Conservation (phyloP, 1,140 invertebrate species). For the Psilanteris sp. region DNA sequence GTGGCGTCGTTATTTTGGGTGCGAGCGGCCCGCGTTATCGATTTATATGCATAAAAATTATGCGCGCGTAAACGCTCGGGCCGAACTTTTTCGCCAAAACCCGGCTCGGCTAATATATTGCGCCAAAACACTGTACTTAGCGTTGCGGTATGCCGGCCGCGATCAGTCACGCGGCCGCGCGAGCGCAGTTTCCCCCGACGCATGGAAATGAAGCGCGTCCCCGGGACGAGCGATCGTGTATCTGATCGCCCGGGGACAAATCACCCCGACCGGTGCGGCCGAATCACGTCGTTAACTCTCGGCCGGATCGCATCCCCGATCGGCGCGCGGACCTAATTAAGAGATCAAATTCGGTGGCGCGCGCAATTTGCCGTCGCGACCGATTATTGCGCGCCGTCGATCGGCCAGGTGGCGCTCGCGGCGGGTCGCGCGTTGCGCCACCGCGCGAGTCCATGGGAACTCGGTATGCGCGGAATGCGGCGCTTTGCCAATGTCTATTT, state of each 20-base stretch:
- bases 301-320: slow-evolving; percentile 35
- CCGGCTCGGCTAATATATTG: slow-evolving; percentile 50
- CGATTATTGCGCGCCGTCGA: too few relatives aligned
- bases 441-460: too few relatives aligned
- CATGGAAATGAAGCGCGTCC: slow-evolving; percentile 32
- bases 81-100: slow-evolving; percentile 27
- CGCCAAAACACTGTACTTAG: slow-evolving; percentile 51
- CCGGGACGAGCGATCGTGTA: slow-evolving; percentile 51
- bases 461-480: too few relatives aligned
- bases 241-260: slow-evolving; percentile 58
- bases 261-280: slow-evolving; percentile 46
- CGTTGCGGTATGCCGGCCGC: slow-evolving; percentile 21
- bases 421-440: too few relatives aligned
- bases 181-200: slow-evolving; percentile 25
- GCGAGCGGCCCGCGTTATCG: slow-evolving; percentile 30
- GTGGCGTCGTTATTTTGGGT: slow-evolving; percentile 42
- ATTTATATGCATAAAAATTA: slow-evolving; percentile 57
- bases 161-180: slow-evolving; percentile 29
- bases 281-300: slow-evolving; percentile 60
- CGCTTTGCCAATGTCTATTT: too few relatives aligned
- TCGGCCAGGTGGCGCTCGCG: too few relatives aligned
- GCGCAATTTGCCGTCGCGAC: too few relatives aligned
- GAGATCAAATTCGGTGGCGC: too few relatives aligned
- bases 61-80: slow-evolving; percentile 40
- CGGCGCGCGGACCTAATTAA: too few relatives aligned